Conservation (phyloP, 1,140 invertebrate species). For the honey bee (Apis mellifera) region DNA sequence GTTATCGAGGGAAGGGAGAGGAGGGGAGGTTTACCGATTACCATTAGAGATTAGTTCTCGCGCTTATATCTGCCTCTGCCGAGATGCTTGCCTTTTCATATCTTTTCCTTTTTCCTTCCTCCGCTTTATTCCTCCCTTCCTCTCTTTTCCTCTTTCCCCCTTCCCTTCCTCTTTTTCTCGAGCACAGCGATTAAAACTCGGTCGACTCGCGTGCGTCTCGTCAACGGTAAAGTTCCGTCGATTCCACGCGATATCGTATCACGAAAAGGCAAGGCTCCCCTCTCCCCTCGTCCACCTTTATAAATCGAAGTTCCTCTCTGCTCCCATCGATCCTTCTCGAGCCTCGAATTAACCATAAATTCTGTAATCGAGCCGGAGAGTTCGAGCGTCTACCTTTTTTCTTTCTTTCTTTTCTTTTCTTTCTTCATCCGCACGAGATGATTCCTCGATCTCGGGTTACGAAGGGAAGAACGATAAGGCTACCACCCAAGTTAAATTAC, state of each 20-base stretch:
- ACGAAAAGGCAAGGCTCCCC: neutral
- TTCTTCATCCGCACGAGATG: neutral
- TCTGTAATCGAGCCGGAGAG: slow-evolving; percentile 27
- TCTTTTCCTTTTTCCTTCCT: neutral
- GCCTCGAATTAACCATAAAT: slow-evolving; percentile 37
- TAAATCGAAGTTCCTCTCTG: slow-evolving; percentile 4
- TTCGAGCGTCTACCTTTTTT: neutral
- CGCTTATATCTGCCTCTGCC: slow-evolving; percentile 54
- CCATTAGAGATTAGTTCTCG: slow-evolving; percentile 77
- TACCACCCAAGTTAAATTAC: neutral
- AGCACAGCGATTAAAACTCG: slow-evolving; percentile 25
- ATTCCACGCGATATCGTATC: slow-evolving; percentile 35
- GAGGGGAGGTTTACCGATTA: slow-evolving; percentile 66
- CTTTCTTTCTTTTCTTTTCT: neutral
- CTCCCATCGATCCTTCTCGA: neutral
- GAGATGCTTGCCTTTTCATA: neutral
- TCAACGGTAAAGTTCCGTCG: slow-evolving; percentile 44
- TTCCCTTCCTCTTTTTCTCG: neutral
- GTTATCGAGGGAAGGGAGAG: slow-evolving; percentile 70
- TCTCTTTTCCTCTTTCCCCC: neutral
- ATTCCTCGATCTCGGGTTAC: neutral
- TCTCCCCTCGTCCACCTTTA: neutral
- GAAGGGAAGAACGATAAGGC: neutral
- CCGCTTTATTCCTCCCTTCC: neutral
- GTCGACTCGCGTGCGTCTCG: slow-evolving; percentile 31